Evolutionary conservation across 2,888 invertebrate species (phyloP).

Genomic region (Resseliella maxima): DNA sequence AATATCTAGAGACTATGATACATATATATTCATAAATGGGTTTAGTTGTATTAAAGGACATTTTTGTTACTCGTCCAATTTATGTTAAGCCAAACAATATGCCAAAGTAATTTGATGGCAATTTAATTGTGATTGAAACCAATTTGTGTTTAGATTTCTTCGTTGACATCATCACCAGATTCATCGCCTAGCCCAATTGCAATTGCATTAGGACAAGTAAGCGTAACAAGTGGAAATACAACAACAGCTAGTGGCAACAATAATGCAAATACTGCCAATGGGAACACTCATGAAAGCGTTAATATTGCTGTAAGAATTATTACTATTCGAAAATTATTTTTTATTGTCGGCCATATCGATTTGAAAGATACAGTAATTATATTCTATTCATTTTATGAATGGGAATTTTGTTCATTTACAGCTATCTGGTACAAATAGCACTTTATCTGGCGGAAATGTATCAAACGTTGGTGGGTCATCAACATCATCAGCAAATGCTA

Average conservation of each 20-base stretch:
- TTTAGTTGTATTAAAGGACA: no score
- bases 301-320: constrained; percentile 30
- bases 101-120: background rate
- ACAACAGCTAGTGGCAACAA: constrained; percentile 65
- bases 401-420: background rate
- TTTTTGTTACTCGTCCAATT: no score
- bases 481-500: constrained; percentile 62
- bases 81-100: no score
- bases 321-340: background rate
- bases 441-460: constrained; percentile 62
- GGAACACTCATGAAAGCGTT: constrained; percentile 67
- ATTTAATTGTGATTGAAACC: background rate
- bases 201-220: constrained; percentile 75
- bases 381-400: no score
- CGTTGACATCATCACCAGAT: constrained; percentile 89
- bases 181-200: constrained; percentile 89
- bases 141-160: constrained; percentile 63
- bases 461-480: constrained; percentile 59
- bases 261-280: constrained; percentile 62
- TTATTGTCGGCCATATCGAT: background rate
- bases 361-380: no score
- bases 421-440: constrained; percentile 63
- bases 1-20: no score
- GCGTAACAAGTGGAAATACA: constrained; percentile 64
- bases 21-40: no score